Evolutionary conservation across 2,888 invertebrate genomes (phyloP).

Genomic region (Epirrita christyi): DNA sequence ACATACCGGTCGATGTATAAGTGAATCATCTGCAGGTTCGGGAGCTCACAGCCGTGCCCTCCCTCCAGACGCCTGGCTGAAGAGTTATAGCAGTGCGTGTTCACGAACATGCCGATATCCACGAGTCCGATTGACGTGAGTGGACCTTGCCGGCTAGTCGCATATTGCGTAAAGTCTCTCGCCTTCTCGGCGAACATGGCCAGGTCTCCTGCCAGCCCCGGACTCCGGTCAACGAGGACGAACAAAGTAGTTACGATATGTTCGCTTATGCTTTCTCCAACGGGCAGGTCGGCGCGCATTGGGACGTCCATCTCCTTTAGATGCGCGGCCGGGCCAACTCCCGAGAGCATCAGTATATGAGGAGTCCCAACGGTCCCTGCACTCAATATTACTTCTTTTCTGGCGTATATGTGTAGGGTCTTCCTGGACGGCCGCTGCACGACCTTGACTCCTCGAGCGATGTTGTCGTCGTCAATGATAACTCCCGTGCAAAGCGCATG

Average conservation of each 20-base stretch:
- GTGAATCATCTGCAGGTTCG: constrained; percentile 54
- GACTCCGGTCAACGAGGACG: constrained; percentile 38
- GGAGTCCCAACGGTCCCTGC: constrained; percentile 64
- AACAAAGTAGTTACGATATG: constrained; percentile 54
- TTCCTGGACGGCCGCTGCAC: constrained; percentile 17
- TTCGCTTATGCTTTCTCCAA: constrained; percentile 60
- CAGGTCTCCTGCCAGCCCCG: neutral
- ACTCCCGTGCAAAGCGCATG: constrained; percentile 54
- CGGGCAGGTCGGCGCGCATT: constrained; percentile 53
- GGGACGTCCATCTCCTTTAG: constrained; percentile 48
- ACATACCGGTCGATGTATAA: constrained; percentile 29
- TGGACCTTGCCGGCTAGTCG: constrained; percentile 45
- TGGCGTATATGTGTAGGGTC: constrained; percentile 45
- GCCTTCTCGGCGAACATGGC: neutral
- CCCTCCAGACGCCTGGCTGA: constrained; percentile 40
- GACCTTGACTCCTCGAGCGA: constrained; percentile 53
- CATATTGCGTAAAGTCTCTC: constrained; percentile 39
- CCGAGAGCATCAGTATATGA: constrained; percentile 65
- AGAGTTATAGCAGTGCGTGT: constrained; percentile 61
- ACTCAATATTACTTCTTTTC: constrained; percentile 59
- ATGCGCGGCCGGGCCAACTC: constrained; percentile 59
- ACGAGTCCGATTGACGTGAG: constrained; percentile 60
- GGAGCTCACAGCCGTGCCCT: constrained; percentile 52
- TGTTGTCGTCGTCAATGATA: constrained; percentile 50
- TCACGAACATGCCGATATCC: constrained; percentile 54